Base-by-base conservation (phyloP, 30 jellyfish, hydroid and myxozoan genomes). In the Aurelia aurita region DNA sequence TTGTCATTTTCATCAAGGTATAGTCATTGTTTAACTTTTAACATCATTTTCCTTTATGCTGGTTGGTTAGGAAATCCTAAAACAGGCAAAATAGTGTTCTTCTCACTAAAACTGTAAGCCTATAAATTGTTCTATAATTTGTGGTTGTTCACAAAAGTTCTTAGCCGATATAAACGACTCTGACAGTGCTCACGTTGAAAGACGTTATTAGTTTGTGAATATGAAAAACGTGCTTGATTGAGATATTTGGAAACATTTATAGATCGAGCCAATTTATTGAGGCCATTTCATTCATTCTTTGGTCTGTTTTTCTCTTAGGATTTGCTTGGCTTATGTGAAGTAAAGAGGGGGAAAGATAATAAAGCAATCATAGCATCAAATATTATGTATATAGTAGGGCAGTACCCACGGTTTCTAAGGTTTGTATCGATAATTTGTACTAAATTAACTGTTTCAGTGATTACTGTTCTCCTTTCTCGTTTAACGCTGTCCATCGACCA, bases 361-460 rank as follows among this genome's bases (percentile, higher is more conserved):
- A 96, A 96, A 60, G 99, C 99, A 15, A 90, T 96, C 32, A 90
- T 96, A 73, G 99, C 99, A 12, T 96, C 99, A 2, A 89, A 96
- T 70, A 96, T 96, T 39, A 96, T 96, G 99, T 96, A 96, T 88
- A 91, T 91, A 60, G 99, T 96, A 72, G 97, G 98, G 62, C 98
- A 96, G 73, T 96, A 96, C 84, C 99, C 99, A 14, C 87, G 99
- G 3, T 96, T 96, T 82, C 62, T 96, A 32, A 90, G 97, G 97
- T 94, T 73, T 9, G 51, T 39, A 39, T 39, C 51, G 51, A 39
- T 6, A 6, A 39, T 9, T 39, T 39, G 51, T 39, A 39, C 51
- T 39, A 2, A 4, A 39, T 39, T 39, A 6, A 7, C 13, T 39
- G 16, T 39, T 39, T 39, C 51, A 39, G 16, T 39, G 51, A 8